These are phyloP conservation scores for Pangasius sanitwongsei DNA, from an alignment of 2,797 vertebrate genomes.

Conservation along the genomic window DNA sequence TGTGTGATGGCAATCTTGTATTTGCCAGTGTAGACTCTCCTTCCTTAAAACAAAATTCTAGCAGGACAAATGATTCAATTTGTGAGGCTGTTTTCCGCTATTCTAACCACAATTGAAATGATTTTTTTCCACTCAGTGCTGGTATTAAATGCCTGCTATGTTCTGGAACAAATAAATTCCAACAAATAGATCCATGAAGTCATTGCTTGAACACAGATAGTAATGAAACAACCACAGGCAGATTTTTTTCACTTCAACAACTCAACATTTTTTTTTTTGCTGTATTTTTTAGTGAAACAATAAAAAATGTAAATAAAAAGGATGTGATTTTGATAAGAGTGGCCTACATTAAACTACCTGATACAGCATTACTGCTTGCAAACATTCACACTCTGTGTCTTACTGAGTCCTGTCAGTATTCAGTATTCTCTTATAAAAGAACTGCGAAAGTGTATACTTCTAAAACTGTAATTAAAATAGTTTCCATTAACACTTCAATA, in stretches of 20 bases:
- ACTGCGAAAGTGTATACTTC: neutral
- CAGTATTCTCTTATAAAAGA: neutral
- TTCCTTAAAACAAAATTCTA: slow-evolving; percentile 16
- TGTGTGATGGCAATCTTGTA: slow-evolving; percentile 21
- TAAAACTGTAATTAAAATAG: slow-evolving; percentile 3
- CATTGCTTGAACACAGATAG: slow-evolving; percentile 13
- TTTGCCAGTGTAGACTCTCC: neutral
- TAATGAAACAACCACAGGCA: neutral
- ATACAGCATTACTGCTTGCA: slow-evolving; percentile 3
- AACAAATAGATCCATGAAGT: neutral
- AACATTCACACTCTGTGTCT: neutral
- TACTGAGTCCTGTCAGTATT: slow-evolving; percentile 1
- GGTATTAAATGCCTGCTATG: neutral
- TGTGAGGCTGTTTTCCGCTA: neutral
- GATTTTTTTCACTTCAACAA: neutral
- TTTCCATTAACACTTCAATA: slow-evolving; percentile 18
- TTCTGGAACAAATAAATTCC: slow-evolving; percentile 12
- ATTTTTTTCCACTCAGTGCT: neutral
- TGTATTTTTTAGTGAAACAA: neutral
- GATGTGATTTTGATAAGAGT: neutral
- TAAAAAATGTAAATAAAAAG: neutral
- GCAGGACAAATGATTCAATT: neutral
- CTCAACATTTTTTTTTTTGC: neutral
- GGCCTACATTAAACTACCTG: neutral
- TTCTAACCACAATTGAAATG: slow-evolving; percentile 12